Conservation (phyloP, 1,140 invertebrate genomes). For the Bactericera cockerelli region DNA sequence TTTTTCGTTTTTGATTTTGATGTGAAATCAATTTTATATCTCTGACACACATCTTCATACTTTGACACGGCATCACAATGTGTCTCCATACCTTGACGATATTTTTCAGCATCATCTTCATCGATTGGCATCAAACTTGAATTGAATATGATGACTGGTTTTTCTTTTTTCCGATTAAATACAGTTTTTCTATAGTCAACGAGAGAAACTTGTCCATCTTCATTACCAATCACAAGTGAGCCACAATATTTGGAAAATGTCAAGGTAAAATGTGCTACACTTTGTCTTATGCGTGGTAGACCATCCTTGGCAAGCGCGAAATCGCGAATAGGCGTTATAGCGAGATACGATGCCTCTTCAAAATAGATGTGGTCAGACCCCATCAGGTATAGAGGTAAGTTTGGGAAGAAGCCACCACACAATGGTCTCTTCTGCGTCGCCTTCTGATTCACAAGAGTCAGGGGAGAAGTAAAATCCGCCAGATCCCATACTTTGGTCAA, state of each 20-base stretch:
- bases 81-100: no score
- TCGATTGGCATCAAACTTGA: neutral
- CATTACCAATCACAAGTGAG: neutral
- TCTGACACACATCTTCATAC: no score
- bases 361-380: neutral
- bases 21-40: no score
- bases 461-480: neutral
- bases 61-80: neutral
- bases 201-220: neutral
- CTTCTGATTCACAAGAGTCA: neutral
- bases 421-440: neutral
- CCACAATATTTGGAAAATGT: neutral
- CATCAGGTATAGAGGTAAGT: neutral
- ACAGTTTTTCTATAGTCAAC: neutral
- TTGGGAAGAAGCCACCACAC: neutral
- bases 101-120: no score
- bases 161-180: neutral
- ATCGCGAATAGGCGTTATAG: neutral
- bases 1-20: no score
- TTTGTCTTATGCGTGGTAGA: neutral
- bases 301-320: neutral
- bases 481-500: constrained; percentile 1
- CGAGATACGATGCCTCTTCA: neutral
- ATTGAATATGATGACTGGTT: neutral
- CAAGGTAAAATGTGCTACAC: neutral